A percentile compares a stretch with the other conserved stretches of the same genome.
These are phyloP conservation scores for Drosophila fuyamai DNA, from an alignment of 1,140 invertebrate genomes.

Conservation along the genomic window DNA sequence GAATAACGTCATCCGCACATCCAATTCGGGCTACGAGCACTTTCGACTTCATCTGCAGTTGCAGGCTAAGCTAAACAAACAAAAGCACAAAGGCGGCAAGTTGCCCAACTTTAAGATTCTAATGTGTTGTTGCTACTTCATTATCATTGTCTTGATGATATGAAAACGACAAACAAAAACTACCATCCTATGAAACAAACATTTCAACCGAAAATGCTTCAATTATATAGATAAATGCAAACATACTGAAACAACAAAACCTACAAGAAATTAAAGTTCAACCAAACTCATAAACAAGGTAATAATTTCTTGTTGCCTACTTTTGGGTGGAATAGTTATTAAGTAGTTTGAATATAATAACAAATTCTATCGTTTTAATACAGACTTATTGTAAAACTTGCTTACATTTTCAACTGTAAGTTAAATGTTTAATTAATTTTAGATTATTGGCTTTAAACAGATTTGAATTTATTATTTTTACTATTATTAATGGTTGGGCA, in stretches of 20 bases:
- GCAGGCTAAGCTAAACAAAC: slow-evolving; percentile 51
- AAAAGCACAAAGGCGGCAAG: slow-evolving; percentile 41
- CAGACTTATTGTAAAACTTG: too few relatives aligned
- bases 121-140: slow-evolving; percentile 73
- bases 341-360: neutral
- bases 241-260: slow-evolving; percentile 2
- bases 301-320: slow-evolving; percentile 35
- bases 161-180: slow-evolving; percentile 25
- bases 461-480: neutral
- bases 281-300: slow-evolving; percentile 21
- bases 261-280: slow-evolving; percentile 10
- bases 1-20: slow-evolving; percentile 46
- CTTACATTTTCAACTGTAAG: too few relatives aligned
- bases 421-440: too few relatives aligned
- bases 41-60: slow-evolving; percentile 56
- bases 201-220: slow-evolving; percentile 6
- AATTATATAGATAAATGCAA: slow-evolving; percentile 8
- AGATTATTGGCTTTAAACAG: neutral
- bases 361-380: neutral
- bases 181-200: neutral
- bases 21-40: slow-evolving; percentile 22
- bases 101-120: slow-evolving; percentile 71
- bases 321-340: slow-evolving; percentile 3
- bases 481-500: neutral
- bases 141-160: slow-evolving; percentile 65